Evolutionary conservation across 92 coral and sea anemone species (phyloP).

Genomic region (Ricordea florida): DNA sequence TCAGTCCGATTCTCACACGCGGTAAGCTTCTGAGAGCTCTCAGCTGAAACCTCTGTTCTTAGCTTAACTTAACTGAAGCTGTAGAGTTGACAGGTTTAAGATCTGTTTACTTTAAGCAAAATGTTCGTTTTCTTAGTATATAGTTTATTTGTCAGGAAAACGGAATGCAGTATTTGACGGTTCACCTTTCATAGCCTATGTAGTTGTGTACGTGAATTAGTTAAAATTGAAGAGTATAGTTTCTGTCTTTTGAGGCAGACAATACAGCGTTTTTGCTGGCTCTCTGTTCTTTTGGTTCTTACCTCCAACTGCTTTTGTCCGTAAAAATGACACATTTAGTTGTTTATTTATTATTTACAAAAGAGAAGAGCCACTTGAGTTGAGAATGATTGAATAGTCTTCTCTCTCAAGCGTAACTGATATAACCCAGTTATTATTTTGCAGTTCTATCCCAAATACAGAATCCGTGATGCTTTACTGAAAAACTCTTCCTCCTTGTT

Average conservation of each 20-base stretch:
- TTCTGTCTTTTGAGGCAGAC: background rate
- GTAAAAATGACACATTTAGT: slow-evolving; percentile 15
- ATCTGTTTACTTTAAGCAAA: slow-evolving; percentile 73
- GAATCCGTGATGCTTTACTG: background rate
- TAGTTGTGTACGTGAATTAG: too few species aligned
- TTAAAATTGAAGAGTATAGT: too few species aligned
- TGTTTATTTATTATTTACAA: slow-evolving; percentile 22
- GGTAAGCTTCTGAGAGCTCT: slow-evolving; percentile 65
- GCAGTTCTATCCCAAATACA: too few species aligned
- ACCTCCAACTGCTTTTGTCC: slow-evolving; percentile 16
- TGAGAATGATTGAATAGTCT: too few species aligned
- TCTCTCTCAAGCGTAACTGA: too few species aligned
- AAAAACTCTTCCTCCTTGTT: background rate
- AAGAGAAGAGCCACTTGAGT: too few species aligned
- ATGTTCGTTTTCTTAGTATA: slow-evolving; percentile 65
- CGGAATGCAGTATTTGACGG: background rate
- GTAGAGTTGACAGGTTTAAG: slow-evolving; percentile 70
- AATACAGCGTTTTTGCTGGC: background rate
- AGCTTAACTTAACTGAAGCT: slow-evolving; percentile 53
- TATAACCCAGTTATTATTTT: too few species aligned
- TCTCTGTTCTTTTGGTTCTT: slow-evolving; percentile 19
- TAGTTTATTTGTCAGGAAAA: slow-evolving; percentile 40
- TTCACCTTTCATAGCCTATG: background rate
- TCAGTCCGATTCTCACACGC: slow-evolving; percentile 77
- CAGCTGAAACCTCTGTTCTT: background rate